Conservation (phyloP, 2,888 invertebrate species). For the Xestoiulus laeticollis region DNA sequence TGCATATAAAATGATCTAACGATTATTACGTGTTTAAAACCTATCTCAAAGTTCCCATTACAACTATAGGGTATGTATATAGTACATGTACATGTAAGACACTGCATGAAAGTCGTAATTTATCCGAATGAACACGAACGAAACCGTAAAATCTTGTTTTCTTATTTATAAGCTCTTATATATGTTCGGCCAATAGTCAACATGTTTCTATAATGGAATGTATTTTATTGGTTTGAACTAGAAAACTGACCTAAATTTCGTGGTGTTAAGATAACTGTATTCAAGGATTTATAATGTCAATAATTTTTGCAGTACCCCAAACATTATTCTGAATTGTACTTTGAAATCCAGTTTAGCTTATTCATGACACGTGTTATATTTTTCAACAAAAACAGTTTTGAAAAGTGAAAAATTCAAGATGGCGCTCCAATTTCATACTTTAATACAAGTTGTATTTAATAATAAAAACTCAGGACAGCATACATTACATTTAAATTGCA, state of each 20-base stretch:
- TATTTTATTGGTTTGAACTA: slow-evolving; percentile 17
- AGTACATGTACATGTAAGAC: too few relatives aligned
- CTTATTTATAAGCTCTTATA: not conserved
- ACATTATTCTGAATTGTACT: not conserved
- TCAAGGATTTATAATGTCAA: slow-evolving; percentile 19
- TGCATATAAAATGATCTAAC: not conserved
- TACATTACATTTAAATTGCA: not conserved
- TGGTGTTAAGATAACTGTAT: slow-evolving; percentile 20
- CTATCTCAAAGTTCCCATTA: not conserved
- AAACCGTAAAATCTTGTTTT: not conserved
- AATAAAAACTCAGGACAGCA: not conserved
- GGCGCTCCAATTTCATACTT: not conserved
- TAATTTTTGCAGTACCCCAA: not conserved
- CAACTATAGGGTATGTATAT: not conserved
- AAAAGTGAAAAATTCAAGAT: not conserved
- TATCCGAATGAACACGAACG: not conserved
- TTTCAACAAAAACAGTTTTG: not conserved
- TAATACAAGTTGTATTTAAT: too few relatives aligned
- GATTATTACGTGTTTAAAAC: not conserved
- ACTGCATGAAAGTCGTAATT: too few relatives aligned
- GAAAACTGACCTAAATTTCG: not conserved
- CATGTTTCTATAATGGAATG: not conserved
- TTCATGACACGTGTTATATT: not conserved
- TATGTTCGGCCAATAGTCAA: not conserved
- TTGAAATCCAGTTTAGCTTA: not conserved